phyloP scores from a whole-genome alignment of 2,797 vertebrate genomes.

The Acipenser ruthenus region DNA sequence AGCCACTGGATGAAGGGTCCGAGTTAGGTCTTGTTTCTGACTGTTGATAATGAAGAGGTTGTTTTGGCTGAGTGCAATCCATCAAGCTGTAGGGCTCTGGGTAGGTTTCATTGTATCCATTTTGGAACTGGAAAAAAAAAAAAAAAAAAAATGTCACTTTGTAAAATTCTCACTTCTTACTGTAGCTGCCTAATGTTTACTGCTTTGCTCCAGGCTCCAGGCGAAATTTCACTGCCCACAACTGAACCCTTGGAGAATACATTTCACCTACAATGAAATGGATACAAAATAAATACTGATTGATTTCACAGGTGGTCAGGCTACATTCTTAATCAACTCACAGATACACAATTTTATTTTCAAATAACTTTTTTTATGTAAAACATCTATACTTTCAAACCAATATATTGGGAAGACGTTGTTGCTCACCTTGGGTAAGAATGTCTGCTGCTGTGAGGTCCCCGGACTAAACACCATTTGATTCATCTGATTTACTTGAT shows the following conservation, averaged over 20 bases:
- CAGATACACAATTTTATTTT: no score
- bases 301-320: no score
- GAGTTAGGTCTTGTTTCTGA: conserved; percentile 52
- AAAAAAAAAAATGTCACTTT: neutral
- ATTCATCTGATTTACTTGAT: conserved; percentile 16
- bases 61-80: conserved; percentile 42
- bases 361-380: no score
- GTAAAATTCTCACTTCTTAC: no score
- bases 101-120: conserved; percentile 44
- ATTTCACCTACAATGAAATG: no score
- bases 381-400: no score
- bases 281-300: no score
- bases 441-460: conserved; percentile 28
- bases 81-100: conserved; percentile 42
- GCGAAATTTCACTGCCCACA: no score
- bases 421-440: conserved; percentile 50
- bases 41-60: conserved; percentile 43
- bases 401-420: neutral
- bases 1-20: conserved; percentile 54
- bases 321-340: no score
- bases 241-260: no score
- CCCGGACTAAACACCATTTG: conserved; percentile 37
- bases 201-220: no score
- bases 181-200: no score
- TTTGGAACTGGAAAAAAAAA: conserved; percentile 50